Evolutionary conservation across 2,888 invertebrate genomes (phyloP).

Genomic region (Athrips mouffetella): DNA sequence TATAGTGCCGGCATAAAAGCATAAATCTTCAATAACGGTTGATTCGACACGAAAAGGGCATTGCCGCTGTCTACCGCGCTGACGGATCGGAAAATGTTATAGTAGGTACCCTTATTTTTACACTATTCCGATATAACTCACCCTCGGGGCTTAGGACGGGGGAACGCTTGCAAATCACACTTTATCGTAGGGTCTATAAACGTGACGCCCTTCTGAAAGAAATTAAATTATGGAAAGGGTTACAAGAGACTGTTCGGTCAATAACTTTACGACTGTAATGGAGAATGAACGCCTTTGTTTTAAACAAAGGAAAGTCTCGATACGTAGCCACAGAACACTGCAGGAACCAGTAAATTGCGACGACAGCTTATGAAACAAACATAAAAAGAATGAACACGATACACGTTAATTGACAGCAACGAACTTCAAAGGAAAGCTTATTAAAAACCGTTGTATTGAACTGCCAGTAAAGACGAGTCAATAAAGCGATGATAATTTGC

Average conservation of each 20-base stretch:
- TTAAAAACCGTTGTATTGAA: slow-evolving; percentile 8
- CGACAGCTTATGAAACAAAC: neutral
- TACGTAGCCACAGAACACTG: neutral
- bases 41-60: slow-evolving; percentile 38
- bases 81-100: slow-evolving; percentile 31
- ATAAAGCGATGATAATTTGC: slow-evolving; percentile 3
- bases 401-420: neutral
- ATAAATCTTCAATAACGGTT: slow-evolving; percentile 45
- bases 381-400: neutral
- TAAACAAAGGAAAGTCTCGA: no score
- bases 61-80: slow-evolving; percentile 33
- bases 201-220: neutral
- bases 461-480: slow-evolving; percentile 2
- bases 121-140: slow-evolving; percentile 10
- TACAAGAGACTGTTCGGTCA: neutral
- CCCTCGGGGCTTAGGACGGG: slow-evolving; percentile 2
- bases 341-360: neutral
- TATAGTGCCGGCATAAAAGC: slow-evolving; percentile 24
- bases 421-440: slow-evolving; percentile 6
- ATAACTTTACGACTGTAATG: neutral
- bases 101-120: slow-evolving; percentile 22
- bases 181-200: slow-evolving; percentile 4
- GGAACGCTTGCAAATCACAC: slow-evolving; percentile 13
- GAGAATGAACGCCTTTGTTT: no score
- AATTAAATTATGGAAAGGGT: neutral